Evolutionary conservation across 1,140 invertebrate genomes (phyloP).

Genomic region (Drosophila dunni): DNA sequence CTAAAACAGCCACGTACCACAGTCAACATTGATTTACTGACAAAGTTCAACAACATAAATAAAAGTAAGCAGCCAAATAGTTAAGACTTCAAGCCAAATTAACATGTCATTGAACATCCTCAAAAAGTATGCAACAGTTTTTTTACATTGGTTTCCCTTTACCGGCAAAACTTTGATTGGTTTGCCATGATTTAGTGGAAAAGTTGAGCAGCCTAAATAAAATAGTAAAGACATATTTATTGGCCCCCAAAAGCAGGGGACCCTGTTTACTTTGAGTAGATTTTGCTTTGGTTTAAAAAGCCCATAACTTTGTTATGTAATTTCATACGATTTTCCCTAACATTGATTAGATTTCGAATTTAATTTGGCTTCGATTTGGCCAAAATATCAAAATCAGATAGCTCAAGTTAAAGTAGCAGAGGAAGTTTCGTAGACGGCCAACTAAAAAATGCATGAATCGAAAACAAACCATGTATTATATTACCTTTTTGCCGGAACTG

Average conservation of each 20-base stretch:
- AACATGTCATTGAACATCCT: background rate
- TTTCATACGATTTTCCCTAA: too few species aligned
- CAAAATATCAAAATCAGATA: too few species aligned
- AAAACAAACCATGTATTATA: slow-evolving; percentile 6
- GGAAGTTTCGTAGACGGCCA: background rate
- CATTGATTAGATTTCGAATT: too few species aligned
- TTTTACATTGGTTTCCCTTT: too few species aligned
- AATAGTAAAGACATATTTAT: too few species aligned
- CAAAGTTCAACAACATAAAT: background rate
- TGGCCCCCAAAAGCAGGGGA: background rate
- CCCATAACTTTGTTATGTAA: background rate
- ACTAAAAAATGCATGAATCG: background rate
- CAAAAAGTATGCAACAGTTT: slow-evolving; percentile 6
- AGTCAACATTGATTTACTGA: background rate
- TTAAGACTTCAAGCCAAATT: background rate
- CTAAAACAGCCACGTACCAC: background rate
- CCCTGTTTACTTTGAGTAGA: background rate
- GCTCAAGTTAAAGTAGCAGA: too few species aligned
- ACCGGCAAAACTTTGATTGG: too few species aligned
- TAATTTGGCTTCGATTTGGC: too few species aligned
- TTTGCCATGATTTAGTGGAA: background rate
- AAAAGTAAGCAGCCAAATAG: background rate
- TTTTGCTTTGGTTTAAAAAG: too few species aligned
- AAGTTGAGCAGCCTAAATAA: background rate
- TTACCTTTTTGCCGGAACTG: background rate